A percentile compares a stretch with the other conserved stretches of the same genome.
phyloP scores from a whole-genome alignment of 2,797 vertebrate genomes.

The Molothrus aeneus region DNA sequence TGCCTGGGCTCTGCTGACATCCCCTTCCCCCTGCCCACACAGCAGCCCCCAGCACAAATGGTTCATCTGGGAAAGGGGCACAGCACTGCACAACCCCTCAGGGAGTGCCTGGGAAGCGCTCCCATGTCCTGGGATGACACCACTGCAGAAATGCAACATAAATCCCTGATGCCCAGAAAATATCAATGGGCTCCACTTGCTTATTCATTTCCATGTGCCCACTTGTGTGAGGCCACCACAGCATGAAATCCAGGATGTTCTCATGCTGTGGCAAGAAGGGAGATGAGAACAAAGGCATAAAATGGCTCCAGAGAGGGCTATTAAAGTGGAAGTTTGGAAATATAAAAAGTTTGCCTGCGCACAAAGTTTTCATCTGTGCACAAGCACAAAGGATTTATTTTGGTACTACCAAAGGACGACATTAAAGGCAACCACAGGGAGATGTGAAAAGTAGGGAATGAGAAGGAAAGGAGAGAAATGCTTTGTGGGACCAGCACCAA shows the following conservation, averaged over 20 bases:
- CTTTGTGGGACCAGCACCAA: conserved; percentile 7
- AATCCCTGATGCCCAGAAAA: neutral
- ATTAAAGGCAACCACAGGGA: neutral
- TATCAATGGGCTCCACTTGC: neutral
- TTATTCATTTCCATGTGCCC: neutral
- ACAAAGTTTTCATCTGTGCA: neutral
- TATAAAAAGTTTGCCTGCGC: fast-evolving
- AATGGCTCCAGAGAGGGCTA: neutral
- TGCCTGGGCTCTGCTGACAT: neutral
- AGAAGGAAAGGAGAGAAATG: neutral
- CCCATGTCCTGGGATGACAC: neutral
- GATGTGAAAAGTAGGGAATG: neutral
- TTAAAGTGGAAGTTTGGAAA: neutral
- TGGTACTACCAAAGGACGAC: neutral
- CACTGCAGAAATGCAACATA: neutral
- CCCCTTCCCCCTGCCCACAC: neutral
- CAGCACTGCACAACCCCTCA: neutral
- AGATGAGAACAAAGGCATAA: neutral
- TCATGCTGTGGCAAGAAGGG: neutral
- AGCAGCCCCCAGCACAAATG: neutral
- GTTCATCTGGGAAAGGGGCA: neutral
- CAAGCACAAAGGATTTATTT: conserved; percentile 38
- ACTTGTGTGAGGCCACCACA: neutral
- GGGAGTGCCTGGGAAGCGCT: neutral
- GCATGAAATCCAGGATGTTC: neutral